phyloP scores from a whole-genome alignment of 2,888 invertebrate species.

The Nomada hirtipes region DNA sequence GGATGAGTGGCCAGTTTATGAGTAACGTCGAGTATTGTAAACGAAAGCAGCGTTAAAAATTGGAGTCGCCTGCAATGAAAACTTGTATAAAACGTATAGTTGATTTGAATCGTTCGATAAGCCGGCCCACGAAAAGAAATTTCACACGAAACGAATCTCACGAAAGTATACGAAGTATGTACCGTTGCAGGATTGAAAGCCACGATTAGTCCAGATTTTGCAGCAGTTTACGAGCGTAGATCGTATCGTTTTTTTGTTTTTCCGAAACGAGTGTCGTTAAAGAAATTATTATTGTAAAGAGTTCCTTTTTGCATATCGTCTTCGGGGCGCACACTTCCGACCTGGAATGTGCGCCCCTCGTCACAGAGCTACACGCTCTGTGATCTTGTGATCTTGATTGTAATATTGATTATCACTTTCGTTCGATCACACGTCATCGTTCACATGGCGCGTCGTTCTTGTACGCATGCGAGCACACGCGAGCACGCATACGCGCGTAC shows the following conservation, averaged over 20 bases:
- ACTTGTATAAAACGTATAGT: slow-evolving; percentile 70
- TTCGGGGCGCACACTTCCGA: slow-evolving; percentile 41
- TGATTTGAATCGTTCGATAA: slow-evolving; percentile 78
- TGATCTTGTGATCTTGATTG: slow-evolving; percentile 72
- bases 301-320: slow-evolving; percentile 76
- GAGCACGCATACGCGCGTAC: slow-evolving; percentile 55
- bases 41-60: slow-evolving; percentile 56
- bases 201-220: slow-evolving; percentile 68
- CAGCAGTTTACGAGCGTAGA: slow-evolving; percentile 65
- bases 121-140: slow-evolving; percentile 75
- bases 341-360: slow-evolving; percentile 38
- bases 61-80: slow-evolving; percentile 58
- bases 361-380: slow-evolving; percentile 63
- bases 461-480: slow-evolving; percentile 55
- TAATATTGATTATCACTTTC: slow-evolving; percentile 67
- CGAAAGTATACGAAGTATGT: slow-evolving; percentile 82
- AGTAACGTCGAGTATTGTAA: neutral
- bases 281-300: slow-evolving; percentile 69
- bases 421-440: slow-evolving; percentile 68
- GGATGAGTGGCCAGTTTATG: neutral
- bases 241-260: slow-evolving; percentile 60
- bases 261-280: slow-evolving; percentile 57
- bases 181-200: slow-evolving; percentile 64
- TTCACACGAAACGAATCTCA: slow-evolving; percentile 73
- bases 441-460: slow-evolving; percentile 67